Conservation (phyloP, 2,888 invertebrate genomes). For the Ennomos fuscantarius region DNA sequence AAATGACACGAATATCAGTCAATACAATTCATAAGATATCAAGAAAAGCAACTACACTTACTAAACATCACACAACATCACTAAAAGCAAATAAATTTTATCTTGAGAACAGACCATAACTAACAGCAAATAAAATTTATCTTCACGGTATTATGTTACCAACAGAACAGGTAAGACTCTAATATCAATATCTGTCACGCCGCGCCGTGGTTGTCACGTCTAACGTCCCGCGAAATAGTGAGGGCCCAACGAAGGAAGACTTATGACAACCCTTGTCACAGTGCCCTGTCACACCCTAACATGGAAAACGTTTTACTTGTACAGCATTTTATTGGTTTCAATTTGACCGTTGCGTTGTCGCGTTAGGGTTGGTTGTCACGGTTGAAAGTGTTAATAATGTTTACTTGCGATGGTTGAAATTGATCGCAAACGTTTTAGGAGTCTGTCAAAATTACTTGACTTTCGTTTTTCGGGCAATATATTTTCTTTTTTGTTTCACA, state of each 20-base stretch:
- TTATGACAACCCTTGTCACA: conserved; percentile 82
- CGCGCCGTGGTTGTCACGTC: conserved; percentile 43
- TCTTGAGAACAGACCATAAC: not conserved
- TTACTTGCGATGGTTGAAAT: too few species aligned
- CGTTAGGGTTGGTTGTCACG: conserved; percentile 53
- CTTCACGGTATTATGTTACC: conserved; percentile 11
- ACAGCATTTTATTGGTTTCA: conserved; percentile 82
- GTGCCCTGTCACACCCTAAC: conserved; percentile 58
- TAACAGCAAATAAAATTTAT: not conserved
- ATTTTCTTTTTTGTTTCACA: too few species aligned
- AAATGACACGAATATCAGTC: too few species aligned
- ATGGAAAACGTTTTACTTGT: conserved; percentile 77
- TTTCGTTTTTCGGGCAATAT: too few species aligned
- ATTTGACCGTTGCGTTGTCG: conserved; percentile 74
- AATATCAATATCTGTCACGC: conserved; percentile 48
- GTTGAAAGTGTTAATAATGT: conserved; percentile 7
- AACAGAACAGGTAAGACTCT: conserved; percentile 28
- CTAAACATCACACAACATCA: too few species aligned
- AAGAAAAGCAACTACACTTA: too few species aligned
- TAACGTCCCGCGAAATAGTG: conserved; percentile 42
- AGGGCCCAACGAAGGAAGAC: conserved; percentile 63
- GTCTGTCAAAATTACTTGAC: too few species aligned
- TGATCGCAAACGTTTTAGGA: too few species aligned
- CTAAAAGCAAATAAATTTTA: too few species aligned
- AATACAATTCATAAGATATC: too few species aligned